A percentile compares a stretch with the other conserved stretches of the same genome.
These are phyloP conservation scores for Rattus norvegicus DNA, from an alignment of 2,113 vertebrate genomes.

Conservation along the genomic window DNA sequence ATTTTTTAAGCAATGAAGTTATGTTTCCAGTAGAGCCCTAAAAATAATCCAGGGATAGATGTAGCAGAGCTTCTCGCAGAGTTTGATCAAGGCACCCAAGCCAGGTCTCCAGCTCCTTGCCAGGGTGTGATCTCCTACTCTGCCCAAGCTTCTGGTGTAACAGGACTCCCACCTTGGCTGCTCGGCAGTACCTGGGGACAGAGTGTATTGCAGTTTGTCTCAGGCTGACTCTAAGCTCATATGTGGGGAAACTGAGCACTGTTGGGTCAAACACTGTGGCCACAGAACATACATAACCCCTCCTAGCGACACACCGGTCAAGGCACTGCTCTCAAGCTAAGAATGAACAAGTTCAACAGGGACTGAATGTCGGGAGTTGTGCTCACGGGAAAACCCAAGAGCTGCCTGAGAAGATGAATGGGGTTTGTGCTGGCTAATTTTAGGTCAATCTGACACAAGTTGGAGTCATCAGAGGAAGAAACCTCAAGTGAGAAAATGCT, in stretches of 20 bases:
- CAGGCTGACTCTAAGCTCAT: background rate
- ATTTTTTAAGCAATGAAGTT: background rate
- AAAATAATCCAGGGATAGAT: background rate
- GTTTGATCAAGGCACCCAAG: background rate
- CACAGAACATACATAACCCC: background rate
- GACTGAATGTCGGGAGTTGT: background rate
- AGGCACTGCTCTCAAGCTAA: background rate
- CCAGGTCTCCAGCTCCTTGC: background rate
- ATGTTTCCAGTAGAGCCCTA: background rate
- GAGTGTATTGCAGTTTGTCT: background rate
- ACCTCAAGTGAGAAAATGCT: background rate
- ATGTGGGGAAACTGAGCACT: background rate
- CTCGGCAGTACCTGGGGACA: background rate
- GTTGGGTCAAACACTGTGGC: background rate
- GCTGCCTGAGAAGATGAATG: background rate
- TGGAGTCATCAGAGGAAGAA: background rate
- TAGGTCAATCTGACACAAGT: background rate
- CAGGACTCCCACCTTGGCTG: background rate
- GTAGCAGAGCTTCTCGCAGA: background rate
- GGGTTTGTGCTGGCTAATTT: background rate
- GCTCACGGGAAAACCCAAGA: background rate
- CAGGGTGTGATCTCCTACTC: background rate
- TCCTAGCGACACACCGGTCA: background rate
- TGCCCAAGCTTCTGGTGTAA: background rate
- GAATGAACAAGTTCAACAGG: background rate